Evolutionary conservation across 2,888 invertebrate genomes (phyloP).

Genomic region (Tetrapedia diversipes): DNA sequence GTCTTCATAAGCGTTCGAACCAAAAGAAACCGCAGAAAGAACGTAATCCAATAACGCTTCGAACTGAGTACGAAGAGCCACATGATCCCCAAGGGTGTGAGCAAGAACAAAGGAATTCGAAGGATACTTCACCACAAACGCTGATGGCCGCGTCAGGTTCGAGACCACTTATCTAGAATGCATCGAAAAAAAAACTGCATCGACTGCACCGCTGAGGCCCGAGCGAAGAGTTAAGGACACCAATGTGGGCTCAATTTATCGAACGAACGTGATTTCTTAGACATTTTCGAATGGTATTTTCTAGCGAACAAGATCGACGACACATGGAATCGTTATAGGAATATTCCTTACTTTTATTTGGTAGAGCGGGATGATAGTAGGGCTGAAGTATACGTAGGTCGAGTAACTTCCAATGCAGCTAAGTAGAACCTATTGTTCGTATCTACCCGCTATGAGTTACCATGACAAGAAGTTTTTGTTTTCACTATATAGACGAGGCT

Average conservation of each 20-base stretch:
- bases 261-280: conserved; percentile 18
- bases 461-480: no score
- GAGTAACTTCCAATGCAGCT: no score
- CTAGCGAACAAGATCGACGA: not conserved
- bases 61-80: conserved; percentile 15
- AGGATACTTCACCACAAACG: conserved; percentile 28
- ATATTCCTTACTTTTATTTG: no score
- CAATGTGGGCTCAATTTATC: conserved; percentile 15
- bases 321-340: not conserved
- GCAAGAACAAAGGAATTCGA: conserved; percentile 44
- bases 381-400: no score
- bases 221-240: conserved; percentile 31
- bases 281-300: not conserved
- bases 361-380: no score
- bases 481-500: no score
- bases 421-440: no score
- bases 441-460: no score
- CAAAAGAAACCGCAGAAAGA: conserved; percentile 26
- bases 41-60: conserved; percentile 40
- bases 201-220: conserved; percentile 11
- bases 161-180: conserved; percentile 42
- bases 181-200: conserved; percentile 38
- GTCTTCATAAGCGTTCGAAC: conserved; percentile 4
- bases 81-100: conserved; percentile 12
- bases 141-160: conserved; percentile 36